Evolutionary conservation across 2,113 vertebrate genomes (phyloP), one percentile per base, ranked within the genome.

Genomic region (Gasterosteus nipponicus): DNA sequence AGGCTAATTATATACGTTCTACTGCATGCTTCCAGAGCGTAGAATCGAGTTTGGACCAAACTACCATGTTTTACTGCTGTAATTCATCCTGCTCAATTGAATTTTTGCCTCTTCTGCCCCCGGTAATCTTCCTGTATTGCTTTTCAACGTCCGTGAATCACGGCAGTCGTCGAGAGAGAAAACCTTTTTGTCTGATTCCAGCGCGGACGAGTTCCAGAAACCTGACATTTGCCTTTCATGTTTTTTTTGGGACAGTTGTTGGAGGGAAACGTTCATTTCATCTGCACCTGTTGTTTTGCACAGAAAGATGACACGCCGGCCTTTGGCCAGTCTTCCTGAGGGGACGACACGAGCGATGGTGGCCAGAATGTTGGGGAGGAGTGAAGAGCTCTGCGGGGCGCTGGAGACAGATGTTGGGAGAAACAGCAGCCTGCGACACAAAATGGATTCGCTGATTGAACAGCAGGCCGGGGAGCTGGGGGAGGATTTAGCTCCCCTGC

Each of bases 371-470:
- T 54, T 38, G 35, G 19, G 7, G 26, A 5, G 15, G 3, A 11
- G 39, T 7, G 9, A 7, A 18, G 9, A 7, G 14, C 69, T 51
- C n/a, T 65, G 60, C 38, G 66, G 22, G n/a, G 15, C 41, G 42
- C 22, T 66, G 39, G 0, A 12, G 46, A 80, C 69, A 86, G 73
- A 67, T 85, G 75, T 66, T 29, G 22, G 47, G 16, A 66, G 42
- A 57, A 75, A 51, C 58, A 69, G 33, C 69, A 71, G 72, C 73
- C 67, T 39, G 75, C 33, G 44, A 68, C 60, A 64, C 77, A 83
- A 78, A 87, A 78, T 87, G 82, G 79, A 82, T 84, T 60, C 75
- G 69, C 61, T 59, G 74, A 75, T 56, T 59, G 81, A 85, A 75
- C 83, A 87, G 86, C 83, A 71, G 85, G 75, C 58, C 29, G 11